These are phyloP conservation scores for Chionodraco myersi DNA, from an alignment of 2,113 vertebrate genomes.

Conservation along the genomic window DNA sequence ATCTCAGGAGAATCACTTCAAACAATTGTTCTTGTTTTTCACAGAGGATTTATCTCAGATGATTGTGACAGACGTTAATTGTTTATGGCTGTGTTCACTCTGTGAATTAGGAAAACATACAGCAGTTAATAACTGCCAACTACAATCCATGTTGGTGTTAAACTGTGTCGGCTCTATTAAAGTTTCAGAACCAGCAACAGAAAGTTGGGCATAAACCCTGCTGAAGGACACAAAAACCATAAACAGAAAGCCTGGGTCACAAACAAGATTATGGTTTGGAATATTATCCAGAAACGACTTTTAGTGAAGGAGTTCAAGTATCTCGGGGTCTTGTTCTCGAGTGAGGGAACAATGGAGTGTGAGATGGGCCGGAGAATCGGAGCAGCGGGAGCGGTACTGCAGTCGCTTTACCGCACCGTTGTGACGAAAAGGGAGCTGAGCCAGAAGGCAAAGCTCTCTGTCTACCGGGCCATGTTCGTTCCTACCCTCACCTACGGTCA, in stretches of 20 bases:
- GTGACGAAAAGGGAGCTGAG: too few species aligned
- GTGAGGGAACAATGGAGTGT: too few species aligned
- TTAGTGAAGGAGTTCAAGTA: neutral
- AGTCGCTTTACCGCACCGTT: too few species aligned
- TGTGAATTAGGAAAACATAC: conserved; percentile 22
- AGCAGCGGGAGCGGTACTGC: too few species aligned
- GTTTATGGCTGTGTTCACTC: conserved; percentile 11
- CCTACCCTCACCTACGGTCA: too few species aligned
- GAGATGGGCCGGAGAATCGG: too few species aligned
- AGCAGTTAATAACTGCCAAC: conserved; percentile 17
- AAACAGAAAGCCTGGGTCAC: conserved; percentile 57
- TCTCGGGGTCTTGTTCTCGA: too few species aligned
- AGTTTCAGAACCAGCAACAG: conserved; percentile 31
- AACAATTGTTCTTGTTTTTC: conserved; percentile 47
- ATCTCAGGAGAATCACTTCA: conserved; percentile 53
- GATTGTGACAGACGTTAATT: conserved; percentile 55
- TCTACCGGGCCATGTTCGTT: too few species aligned
- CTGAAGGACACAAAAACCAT: conserved; percentile 57
- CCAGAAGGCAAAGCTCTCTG: too few species aligned
- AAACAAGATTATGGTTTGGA: conserved; percentile 53
- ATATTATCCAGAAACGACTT: conserved; percentile 49
- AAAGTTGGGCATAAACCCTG: conserved; percentile 46
- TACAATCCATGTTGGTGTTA: conserved; percentile 10
- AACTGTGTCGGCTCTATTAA: conserved; percentile 22
- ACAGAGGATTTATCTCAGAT: conserved; percentile 57